A percentile compares a stretch with the other conserved stretches of the same genome.
Evolutionary conservation across 2,797 vertebrate genomes (phyloP).

Genomic region (Lindbergichthys nudifrons): DNA sequence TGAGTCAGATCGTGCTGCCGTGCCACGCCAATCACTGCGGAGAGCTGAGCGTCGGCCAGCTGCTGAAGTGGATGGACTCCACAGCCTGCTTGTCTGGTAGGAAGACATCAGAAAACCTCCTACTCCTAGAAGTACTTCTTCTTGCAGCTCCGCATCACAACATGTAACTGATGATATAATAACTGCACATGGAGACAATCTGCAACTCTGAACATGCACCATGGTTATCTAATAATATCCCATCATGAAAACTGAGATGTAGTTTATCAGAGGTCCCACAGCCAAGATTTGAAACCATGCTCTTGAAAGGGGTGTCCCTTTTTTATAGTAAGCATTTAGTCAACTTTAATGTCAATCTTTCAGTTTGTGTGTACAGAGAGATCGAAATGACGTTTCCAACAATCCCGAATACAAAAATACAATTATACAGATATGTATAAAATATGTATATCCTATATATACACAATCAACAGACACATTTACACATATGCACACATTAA

Average conservation of each 20-base stretch:
- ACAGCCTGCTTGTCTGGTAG: conserved; percentile 95
- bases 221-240: not conserved
- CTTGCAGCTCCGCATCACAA: not conserved
- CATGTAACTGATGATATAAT: not conserved
- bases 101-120: conserved; percentile 10
- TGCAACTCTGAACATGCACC: not conserved
- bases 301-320: not conserved
- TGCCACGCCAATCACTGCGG: conserved; percentile 93
- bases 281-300: not conserved
- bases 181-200: not conserved
- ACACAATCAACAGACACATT: no score
- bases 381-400: no score
- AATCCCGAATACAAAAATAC: no score
- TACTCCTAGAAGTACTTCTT: not conserved
- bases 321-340: not conserved
- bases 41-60: conserved; percentile 92
- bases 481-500: no score
- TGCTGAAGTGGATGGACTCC: conserved; percentile 98
- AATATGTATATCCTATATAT: no score
- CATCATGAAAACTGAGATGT: no score
- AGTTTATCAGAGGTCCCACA: not conserved
- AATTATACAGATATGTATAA: no score
- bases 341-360: no score
- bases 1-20: conserved; percentile 97
- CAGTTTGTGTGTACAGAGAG: no score